Percentiles rank a stretch among this genome's conserved stretches.
Conservation (phyloP, 2,888 invertebrate species). For the Drosophila birchii region DNA sequence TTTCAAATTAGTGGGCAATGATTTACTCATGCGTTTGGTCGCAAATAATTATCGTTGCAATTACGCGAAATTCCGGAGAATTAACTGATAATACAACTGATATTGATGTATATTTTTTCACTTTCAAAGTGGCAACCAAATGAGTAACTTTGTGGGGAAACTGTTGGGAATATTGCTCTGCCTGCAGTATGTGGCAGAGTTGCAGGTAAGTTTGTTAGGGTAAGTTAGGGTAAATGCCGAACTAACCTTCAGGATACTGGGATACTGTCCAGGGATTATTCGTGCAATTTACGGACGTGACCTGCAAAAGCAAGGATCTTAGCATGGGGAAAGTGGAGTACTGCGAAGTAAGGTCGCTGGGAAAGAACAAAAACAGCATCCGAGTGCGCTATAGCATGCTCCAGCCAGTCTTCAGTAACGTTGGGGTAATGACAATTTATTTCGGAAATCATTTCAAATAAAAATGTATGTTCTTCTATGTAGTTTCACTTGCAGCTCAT, state of each 20-base stretch:
- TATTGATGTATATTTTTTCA: background rate
- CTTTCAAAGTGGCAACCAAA: background rate
- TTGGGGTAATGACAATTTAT: background rate
- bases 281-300: constrained; percentile 3
- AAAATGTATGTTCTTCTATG: background rate
- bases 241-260: background rate
- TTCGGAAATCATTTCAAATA: accelerated
- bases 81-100: background rate
- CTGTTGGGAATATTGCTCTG: background rate
- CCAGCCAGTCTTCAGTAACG: background rate
- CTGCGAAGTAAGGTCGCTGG: constrained; percentile 1
- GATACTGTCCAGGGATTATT: background rate
- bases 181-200: background rate
- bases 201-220: constrained; percentile 10
- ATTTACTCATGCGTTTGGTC: background rate
- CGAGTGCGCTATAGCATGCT: constrained; percentile 4
- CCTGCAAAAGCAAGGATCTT: constrained; percentile 15
- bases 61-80: background rate
- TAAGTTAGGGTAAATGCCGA: too few relatives aligned
- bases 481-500: constrained; percentile 11
- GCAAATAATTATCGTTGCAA: background rate
- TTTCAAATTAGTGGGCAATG: background rate
- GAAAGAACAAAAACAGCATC: constrained; percentile 10
- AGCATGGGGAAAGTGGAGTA: constrained; percentile 2
- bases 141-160: background rate